Evolutionary conservation across 2,113 vertebrate genomes (phyloP), one percentile per base, ranked within the genome.

Genomic region (Hemichromis elongatus): DNA sequence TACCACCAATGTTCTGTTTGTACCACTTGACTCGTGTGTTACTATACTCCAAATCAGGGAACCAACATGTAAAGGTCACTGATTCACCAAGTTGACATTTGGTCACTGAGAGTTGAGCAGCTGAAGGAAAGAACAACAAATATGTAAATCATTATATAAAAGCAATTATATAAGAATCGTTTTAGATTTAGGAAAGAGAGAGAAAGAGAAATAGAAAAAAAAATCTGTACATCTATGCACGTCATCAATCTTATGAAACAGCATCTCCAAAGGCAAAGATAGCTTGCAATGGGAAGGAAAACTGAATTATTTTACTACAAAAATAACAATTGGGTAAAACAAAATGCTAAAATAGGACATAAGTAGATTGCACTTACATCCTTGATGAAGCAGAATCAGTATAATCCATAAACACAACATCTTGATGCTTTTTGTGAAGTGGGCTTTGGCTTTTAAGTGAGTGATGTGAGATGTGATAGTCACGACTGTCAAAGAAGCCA

Each of bases 21-120:
- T 91, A 91, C 90, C 87, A 91, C 37, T 87, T 85, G 5, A 91
- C 8, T 1, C 28, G 6, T 24, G 11, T 63, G 14, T 56, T 83
- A 8, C 66, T 85, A 18, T 66, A 14, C 2, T 78, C 1, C 16
- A 2, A n/a, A 35, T 68, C 19, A 9, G 21, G 8, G 13, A 55
- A 55, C 50, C 4, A 5, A 21, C 85, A 91, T 0, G 42, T 78
- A 10, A 91, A 83, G 7, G 6, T 89, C 2, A 82, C 90, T 4
- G 85, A 6, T 54, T 82, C 77, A 30, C 90, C 85, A 19, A 85
- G 50, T 5, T 30, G 52, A 33, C 35, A 77, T 0, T 24, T 82
- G 0, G 35, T 87, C 56, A 89, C 90, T 26, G 77, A 63, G 3
- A 85, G 59, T 28, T 42, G 13, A 30, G 79, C 61, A 68, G 85